Conservation (phyloP, 2,888 invertebrate species). For the Drosophila lacicola region DNA sequence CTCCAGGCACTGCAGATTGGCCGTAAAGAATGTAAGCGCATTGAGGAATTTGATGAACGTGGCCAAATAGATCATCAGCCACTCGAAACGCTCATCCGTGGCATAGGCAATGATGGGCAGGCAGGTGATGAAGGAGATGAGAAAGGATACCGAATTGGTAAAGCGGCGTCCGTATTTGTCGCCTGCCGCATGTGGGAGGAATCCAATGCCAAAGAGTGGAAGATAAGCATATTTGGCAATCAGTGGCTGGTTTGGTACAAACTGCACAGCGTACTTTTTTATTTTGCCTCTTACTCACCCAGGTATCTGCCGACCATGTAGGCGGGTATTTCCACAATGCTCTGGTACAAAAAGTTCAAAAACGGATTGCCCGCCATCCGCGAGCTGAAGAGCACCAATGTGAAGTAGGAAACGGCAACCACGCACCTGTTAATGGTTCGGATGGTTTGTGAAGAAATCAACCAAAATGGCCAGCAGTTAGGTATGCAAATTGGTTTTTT, state of each 20-base stretch:
- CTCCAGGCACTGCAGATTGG: constrained; percentile 88
- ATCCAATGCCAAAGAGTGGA: constrained; percentile 5
- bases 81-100: constrained; percentile 79
- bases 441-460: constrained; percentile 9
- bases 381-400: constrained; percentile 86
- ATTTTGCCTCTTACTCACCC: constrained; percentile 71
- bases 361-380: constrained; percentile 88
- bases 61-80: constrained; percentile 83
- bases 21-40: constrained; percentile 87
- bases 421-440: constrained; percentile 84
- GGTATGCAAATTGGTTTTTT: constrained; percentile 71
- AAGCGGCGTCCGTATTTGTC: constrained; percentile 86
- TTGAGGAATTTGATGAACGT: constrained; percentile 86
- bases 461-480: constrained; percentile 53
- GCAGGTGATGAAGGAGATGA: constrained; percentile 84
- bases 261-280: constrained; percentile 6
- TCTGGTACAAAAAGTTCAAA: constrained; percentile 88
- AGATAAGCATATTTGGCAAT: constrained; percentile 48
- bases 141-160: constrained; percentile 85
- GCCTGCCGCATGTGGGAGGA: constrained; percentile 67
- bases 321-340: constrained; percentile 88
- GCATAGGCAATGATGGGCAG: constrained; percentile 84
- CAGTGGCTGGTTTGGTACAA: constrained; percentile 37
- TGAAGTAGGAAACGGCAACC: constrained; percentile 86
- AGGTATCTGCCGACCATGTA: constrained; percentile 87